Evolutionary conservation across 1,140 invertebrate genomes (phyloP).

Genomic region (Lutraria rhynchaena): DNA sequence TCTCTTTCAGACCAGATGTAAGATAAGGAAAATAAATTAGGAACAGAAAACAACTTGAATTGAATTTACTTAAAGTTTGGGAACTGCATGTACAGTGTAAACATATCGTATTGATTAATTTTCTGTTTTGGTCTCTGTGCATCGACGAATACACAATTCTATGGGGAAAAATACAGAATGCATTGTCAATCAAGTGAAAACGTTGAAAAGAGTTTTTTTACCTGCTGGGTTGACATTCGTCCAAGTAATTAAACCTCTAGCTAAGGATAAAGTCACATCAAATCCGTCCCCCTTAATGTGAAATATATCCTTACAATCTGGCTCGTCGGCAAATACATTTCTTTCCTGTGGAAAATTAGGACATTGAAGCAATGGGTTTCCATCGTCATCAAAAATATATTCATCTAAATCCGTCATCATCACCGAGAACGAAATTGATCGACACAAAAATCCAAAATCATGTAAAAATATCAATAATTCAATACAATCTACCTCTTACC

Average conservation of each 20-base stretch:
- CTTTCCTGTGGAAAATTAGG: slow-evolving; percentile 15
- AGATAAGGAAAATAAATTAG: too few species aligned
- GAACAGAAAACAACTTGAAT: too few species aligned
- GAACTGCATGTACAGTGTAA: too few species aligned
- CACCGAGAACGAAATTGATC: neutral
- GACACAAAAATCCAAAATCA: neutral
- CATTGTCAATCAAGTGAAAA: too few species aligned
- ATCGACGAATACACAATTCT: too few species aligned
- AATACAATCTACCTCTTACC: neutral
- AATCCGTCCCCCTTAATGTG: slow-evolving; percentile 68
- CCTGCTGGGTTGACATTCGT: slow-evolving; percentile 62
- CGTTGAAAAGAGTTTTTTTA: slow-evolving; percentile 15
- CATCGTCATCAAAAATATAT: slow-evolving; percentile 69
- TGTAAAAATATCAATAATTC: too few species aligned
- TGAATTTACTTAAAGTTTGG: too few species aligned
- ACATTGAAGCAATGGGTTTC: slow-evolving; percentile 59
- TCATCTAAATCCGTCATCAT: slow-evolving; percentile 61
- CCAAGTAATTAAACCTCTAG: slow-evolving; percentile 61
- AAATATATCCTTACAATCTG: slow-evolving; percentile 68
- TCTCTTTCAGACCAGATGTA: too few species aligned
- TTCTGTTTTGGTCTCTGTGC: too few species aligned
- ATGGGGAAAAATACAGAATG: too few species aligned
- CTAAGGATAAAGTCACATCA: slow-evolving; percentile 66
- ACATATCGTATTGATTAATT: too few species aligned
- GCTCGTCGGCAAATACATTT: slow-evolving; percentile 54